phyloP scores from a whole-genome alignment of 2,888 invertebrate genomes.

The Cephus pulcher region DNA sequence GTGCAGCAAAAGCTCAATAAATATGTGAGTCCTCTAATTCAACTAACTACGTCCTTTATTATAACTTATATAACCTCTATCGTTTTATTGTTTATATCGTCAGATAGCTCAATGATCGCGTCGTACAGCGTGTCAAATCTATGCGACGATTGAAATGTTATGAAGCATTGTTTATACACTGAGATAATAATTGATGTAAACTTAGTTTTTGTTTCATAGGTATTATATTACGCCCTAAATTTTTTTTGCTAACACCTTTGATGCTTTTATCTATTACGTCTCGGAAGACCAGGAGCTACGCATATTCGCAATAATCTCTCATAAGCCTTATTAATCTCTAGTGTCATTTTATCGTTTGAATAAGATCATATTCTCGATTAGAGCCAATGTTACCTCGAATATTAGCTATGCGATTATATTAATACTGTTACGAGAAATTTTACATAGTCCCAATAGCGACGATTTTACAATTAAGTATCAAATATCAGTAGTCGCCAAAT shows the following conservation, averaged over 20 bases:
- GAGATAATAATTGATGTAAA: not conserved
- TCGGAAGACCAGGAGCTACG: not conserved
- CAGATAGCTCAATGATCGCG: not conserved
- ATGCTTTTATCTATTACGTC: not conserved
- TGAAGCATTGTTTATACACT: not conserved
- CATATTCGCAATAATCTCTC: not conserved
- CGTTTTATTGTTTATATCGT: not conserved
- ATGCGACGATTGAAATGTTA: not conserved
- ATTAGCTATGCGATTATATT: not conserved
- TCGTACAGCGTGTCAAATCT: not conserved
- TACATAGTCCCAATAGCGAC: not conserved
- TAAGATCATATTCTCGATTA: constrained; percentile 4
- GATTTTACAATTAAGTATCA: not conserved
- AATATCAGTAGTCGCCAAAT: not conserved
- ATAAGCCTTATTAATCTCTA: not conserved
- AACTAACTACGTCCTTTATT: not conserved
- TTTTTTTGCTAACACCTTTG: not conserved
- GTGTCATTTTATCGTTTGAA: constrained; percentile 1
- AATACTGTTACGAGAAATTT: not conserved
- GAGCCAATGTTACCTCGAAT: not conserved
- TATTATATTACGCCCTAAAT: not conserved
- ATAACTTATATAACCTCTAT: constrained; percentile 10
- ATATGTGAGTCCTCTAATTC: constrained; percentile 68
- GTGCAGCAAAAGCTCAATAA: constrained; percentile 73
- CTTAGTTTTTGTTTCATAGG: not conserved